Percentiles rank a stretch among this genome's conserved stretches.
phyloP scores from a whole-genome alignment of 2,888 invertebrate genomes.

The Gibbula magus region DNA sequence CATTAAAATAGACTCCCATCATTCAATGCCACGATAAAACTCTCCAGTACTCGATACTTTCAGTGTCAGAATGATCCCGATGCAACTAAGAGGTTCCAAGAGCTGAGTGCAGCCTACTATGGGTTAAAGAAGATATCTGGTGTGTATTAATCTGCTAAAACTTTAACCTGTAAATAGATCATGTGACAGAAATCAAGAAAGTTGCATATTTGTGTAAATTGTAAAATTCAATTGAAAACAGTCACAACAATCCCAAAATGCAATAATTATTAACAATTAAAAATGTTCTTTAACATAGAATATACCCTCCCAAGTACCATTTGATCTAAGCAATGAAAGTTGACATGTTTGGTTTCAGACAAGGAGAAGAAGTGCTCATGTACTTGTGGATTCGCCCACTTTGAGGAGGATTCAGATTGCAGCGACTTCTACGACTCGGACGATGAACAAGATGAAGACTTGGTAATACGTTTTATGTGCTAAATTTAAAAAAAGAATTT shows the following conservation, averaged over 20 bases:
- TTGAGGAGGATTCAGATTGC: neutral
- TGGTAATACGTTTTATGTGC: too few relatives aligned
- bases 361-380: neutral
- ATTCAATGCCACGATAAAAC: too few relatives aligned
- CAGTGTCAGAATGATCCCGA: conserved; percentile 75
- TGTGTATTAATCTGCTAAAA: neutral
- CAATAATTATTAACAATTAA: too few relatives aligned
- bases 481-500: too few relatives aligned
- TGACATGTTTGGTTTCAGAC: neutral
- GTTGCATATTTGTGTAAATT: too few relatives aligned
- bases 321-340: too few relatives aligned
- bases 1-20: too few relatives aligned
- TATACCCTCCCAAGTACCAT: too few relatives aligned
- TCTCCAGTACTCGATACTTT: neutral
- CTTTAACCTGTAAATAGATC: neutral
- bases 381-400: neutral
- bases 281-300: too few relatives aligned
- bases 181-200: too few relatives aligned
- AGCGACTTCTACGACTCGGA: neutral
- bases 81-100: conserved; percentile 93
- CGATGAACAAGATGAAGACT: conserved; percentile 1
- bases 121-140: neutral
- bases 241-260: too few relatives aligned
- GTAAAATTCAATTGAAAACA: too few relatives aligned
- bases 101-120: conserved; percentile 81